Evolutionary conservation across 2,113 vertebrate species (phyloP).

Genomic region (Myxocyprinus asiaticus): DNA sequence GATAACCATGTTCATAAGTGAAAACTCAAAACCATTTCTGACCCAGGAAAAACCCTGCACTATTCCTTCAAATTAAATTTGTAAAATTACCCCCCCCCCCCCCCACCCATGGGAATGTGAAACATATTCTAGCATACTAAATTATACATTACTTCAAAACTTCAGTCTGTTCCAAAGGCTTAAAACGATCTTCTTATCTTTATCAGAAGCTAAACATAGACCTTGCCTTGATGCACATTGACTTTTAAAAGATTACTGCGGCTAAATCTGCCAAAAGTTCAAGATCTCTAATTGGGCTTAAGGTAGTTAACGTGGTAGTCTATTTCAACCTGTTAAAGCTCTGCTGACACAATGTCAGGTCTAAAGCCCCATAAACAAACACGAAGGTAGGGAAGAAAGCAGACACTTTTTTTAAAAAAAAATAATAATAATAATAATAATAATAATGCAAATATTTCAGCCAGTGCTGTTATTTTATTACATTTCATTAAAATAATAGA

Average conservation of each 20-base stretch:
- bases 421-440: neutral
- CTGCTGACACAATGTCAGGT: slow-evolving; percentile 75
- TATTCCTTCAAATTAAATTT: too few relatives aligned
- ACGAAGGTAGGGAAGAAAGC: slow-evolving; percentile 47
- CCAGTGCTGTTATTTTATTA: neutral
- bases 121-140: neutral
- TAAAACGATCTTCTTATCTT: neutral
- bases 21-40: too few relatives aligned
- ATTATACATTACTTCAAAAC: neutral
- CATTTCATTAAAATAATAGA: neutral
- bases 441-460: slow-evolving; percentile 9
- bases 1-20: too few relatives aligned
- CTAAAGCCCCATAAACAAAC: slow-evolving; percentile 67
- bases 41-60: too few relatives aligned
- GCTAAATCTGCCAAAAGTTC: slow-evolving; percentile 57
- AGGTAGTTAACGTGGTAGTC: slow-evolving; percentile 67
- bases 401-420: neutral
- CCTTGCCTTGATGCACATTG: slow-evolving; percentile 29
- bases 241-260: slow-evolving; percentile 53
- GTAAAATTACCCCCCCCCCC: too few relatives aligned
- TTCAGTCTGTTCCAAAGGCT: too few relatives aligned
- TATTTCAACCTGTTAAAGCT: slow-evolving; percentile 80
- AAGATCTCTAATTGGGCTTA: slow-evolving; percentile 56
- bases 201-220: slow-evolving; percentile 51
- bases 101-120: too few relatives aligned